Base-by-base conservation (phyloP, 2,113 vertebrate species). In the zebrafish (Danio rerio) region DNA sequence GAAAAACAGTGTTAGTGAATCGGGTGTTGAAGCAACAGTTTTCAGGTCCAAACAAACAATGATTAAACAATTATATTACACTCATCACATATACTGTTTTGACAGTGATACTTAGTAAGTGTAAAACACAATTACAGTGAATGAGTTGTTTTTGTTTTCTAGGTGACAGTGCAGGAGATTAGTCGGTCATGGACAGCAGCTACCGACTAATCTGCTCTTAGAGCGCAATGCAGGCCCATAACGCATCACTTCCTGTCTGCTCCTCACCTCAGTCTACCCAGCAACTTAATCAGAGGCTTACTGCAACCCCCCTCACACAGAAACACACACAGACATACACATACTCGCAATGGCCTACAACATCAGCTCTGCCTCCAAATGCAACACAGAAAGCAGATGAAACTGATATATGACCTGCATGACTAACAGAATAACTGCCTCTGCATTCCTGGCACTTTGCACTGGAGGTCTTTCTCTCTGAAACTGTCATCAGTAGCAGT, bases 141-240 rank as follows among this genome's bases (percentile, higher is more conserved):
- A 47, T 3, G 10, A 13, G 16, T 61, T 61, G n/a, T 69, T 69
- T 69, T 47, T 75, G n/a, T 76, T 59, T 75, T 76, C 42, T 20
- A 59, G n/a, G 55, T 61, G 55, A 47, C 73, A 45, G 40, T 18
- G 55, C 55, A 21, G n/a, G 7, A 59, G 55, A 76, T 61, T 76
- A 76, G n/a, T 59, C 5, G 3, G 40, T 45, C 73, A 59, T 58
- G 16, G 53, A n/a, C 9, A 56, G 42, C 20, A 40, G 42, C 66
- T 52, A 45, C 61, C 81, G 77, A 78, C 80, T 88, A 88, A 88
- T 86, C 87, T 70, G 72, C 55, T 84, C 18, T 81, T 86, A 78
- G 75, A 81, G 82, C 52, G 47, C 40, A 50, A 40, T 45, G 61
- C 49, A 53, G 20, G 55, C 61, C 55, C 58, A 79, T 66, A 79